phyloP scores from a whole-genome alignment of 2,888 invertebrate genomes.

The Apomyelois bistriatella region DNA sequence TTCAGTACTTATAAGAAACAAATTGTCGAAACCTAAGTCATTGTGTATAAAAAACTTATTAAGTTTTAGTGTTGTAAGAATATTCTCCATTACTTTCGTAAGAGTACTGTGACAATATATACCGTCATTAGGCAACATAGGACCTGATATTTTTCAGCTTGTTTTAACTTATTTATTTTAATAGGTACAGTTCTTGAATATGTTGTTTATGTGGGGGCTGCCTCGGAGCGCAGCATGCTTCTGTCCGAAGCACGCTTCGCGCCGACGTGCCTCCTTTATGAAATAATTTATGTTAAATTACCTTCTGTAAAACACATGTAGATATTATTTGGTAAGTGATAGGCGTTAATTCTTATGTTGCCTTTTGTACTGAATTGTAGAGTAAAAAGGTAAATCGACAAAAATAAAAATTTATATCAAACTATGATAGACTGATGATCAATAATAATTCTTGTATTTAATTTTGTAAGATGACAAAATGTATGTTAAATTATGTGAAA shows the following conservation, averaged over 20 bases:
- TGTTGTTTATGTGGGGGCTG: constrained; percentile 34
- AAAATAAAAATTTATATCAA: constrained; percentile 75
- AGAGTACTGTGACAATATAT: constrained; percentile 73
- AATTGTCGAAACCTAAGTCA: constrained; percentile 80
- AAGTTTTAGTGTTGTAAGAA: constrained; percentile 73
- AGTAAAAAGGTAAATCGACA: constrained; percentile 71
- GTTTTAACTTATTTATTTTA: constrained; percentile 75
- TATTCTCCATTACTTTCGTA: constrained; percentile 75
- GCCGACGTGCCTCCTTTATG: constrained; percentile 41
- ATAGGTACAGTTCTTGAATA: constrained; percentile 44
- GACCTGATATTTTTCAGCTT: constrained; percentile 49
- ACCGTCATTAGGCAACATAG: constrained; percentile 67
- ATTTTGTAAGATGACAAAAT: constrained; percentile 77
- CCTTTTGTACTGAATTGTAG: constrained; percentile 63
- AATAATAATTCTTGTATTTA: constrained; percentile 77
- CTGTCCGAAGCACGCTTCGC: constrained; percentile 27
- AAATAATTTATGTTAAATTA: constrained; percentile 66
- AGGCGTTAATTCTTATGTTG: constrained; percentile 67
- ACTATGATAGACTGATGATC: constrained; percentile 79
- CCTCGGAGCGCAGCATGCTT: constrained; percentile 36
- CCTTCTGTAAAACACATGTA: constrained; percentile 60
- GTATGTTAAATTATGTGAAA: constrained; percentile 73
- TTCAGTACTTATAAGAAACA: constrained; percentile 78
- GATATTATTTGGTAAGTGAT: constrained; percentile 59
- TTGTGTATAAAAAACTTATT: constrained; percentile 75